Conservation (phyloP, 2,113 vertebrate genomes). For the Delphinapterus leucas region DNA sequence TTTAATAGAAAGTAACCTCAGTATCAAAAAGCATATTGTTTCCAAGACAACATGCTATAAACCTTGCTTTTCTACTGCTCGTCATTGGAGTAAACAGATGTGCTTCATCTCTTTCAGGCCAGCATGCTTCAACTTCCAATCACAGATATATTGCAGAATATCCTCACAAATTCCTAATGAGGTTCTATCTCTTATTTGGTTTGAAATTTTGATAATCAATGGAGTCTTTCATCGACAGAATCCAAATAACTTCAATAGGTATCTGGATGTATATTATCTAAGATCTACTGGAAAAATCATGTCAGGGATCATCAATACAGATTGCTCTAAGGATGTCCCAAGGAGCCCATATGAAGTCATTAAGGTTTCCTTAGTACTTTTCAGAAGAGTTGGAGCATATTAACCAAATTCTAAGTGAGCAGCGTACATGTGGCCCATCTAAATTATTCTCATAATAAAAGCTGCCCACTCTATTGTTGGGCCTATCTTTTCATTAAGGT, state of each 20-base stretch:
- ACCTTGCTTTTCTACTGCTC: not conserved
- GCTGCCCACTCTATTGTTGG: fast-evolving
- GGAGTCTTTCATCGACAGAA: not conserved
- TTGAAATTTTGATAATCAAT: not conserved
- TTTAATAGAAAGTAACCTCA: conserved; percentile 12
- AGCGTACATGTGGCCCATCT: not conserved
- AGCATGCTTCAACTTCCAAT: not conserved
- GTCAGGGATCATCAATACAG: not conserved
- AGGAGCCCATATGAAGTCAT: not conserved
- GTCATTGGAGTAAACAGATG: not conserved
- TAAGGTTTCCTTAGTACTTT: not conserved
- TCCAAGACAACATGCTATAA: not conserved
- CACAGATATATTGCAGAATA: not conserved
- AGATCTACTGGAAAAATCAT: not conserved
- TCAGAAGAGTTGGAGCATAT: not conserved
- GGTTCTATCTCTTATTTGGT: not conserved
- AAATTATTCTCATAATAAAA: not conserved
- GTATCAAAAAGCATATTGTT: conserved; percentile 23
- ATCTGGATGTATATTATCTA: not conserved
- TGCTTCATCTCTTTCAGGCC: not conserved
- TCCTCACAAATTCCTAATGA: not conserved
- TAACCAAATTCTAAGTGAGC: not conserved
- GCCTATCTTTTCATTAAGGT: not conserved
- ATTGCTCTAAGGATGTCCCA: not conserved
- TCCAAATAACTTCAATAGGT: not conserved